Evolutionary conservation across 2,888 invertebrate genomes (phyloP).

Genomic region (Achlya flavicornis): DNA sequence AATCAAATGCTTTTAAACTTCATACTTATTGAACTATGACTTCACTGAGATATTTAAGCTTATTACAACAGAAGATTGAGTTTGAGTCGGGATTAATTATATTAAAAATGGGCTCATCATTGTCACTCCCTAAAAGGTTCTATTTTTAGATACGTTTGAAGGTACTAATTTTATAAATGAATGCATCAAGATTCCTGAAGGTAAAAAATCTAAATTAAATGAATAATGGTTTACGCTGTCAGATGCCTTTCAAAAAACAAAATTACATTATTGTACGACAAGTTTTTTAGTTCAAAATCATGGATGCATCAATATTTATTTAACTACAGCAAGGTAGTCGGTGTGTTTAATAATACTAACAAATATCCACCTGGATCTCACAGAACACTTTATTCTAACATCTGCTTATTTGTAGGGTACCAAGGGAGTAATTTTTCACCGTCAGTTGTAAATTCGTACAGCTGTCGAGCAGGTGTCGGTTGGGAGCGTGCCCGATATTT

Average conservation of each 20-base stretch:
- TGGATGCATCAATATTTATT: not conserved
- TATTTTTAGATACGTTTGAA: conserved; percentile 44
- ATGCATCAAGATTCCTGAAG: conserved; percentile 55
- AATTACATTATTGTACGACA: not conserved
- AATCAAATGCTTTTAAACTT: too few relatives aligned
- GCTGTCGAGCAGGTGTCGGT: conserved; percentile 74
- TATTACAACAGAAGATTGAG: conserved; percentile 48
- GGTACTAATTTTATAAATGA: conserved; percentile 63
- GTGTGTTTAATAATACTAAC: not conserved
- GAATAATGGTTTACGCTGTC: conserved; percentile 32
- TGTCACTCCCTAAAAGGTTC: conserved; percentile 52
- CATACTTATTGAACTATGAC: too few relatives aligned
- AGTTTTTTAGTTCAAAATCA: not conserved
- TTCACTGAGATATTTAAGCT: too few relatives aligned
- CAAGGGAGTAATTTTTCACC: conserved; percentile 66
- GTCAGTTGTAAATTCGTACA: conserved; percentile 69
- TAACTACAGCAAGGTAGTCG: not conserved
- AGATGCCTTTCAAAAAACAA: conserved; percentile 14
- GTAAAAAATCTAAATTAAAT: conserved; percentile 52
- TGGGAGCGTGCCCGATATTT: conserved; percentile 63
- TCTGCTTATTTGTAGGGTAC: conserved; percentile 62
- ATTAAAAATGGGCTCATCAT: conserved; percentile 51
- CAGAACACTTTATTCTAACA: conserved; percentile 49
- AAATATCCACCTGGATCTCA: conserved; percentile 31
- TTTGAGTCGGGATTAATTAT: conserved; percentile 62